Conservation (phyloP, 2,113 vertebrate genomes). For the Rhea americana region DNA sequence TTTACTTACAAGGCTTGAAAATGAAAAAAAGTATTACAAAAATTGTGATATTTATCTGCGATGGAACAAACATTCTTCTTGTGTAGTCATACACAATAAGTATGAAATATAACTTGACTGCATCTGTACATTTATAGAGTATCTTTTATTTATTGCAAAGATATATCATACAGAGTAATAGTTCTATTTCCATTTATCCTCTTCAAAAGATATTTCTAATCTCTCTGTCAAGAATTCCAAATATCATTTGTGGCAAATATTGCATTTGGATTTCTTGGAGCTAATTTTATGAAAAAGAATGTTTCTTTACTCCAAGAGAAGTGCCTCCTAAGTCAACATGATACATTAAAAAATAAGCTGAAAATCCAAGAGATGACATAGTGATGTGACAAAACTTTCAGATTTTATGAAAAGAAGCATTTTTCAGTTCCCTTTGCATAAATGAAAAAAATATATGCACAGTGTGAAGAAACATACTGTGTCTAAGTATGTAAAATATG, state of each 20-base stretch:
- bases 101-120: not conserved
- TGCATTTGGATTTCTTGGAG: constrained; percentile 19
- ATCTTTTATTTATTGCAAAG: constrained; percentile 10
- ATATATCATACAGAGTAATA: not conserved
- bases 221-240: constrained; percentile 17
- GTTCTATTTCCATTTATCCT: constrained; percentile 34
- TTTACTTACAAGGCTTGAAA: not conserved
- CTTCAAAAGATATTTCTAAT: not conserved
- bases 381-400: constrained; percentile 29
- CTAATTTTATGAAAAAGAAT: not conserved
- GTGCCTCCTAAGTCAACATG: not conserved
- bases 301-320: constrained; percentile 14
- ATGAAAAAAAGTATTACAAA: not conserved
- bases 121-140: not conserved
- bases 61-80: not conserved
- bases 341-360: not conserved
- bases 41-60: not conserved
- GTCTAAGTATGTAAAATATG: constrained; percentile 25
- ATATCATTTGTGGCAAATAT: not conserved
- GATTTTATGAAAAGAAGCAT: constrained; percentile 18
- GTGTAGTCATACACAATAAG: not conserved
- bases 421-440: constrained; percentile 35
- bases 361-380: constrained; percentile 35
- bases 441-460: constrained; percentile 22
- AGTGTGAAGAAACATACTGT: constrained; percentile 1